A percentile compares a stretch with the other conserved stretches of the same genome.
Evolutionary conservation across 2,113 vertebrate species (phyloP).

Genomic region (Emberiza fucata): DNA sequence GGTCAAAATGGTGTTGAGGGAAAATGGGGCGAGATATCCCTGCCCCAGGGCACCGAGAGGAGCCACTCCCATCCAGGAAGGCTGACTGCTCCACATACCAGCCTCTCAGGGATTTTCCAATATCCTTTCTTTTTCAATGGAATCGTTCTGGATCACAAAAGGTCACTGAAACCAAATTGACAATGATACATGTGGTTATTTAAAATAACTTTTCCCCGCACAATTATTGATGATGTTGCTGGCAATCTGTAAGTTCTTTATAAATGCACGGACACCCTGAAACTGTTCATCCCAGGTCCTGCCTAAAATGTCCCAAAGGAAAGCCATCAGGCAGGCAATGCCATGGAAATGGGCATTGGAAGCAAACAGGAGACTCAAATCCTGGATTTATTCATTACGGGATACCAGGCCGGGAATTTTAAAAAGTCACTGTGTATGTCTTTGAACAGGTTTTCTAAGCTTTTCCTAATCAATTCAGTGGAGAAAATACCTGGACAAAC

Average conservation of each 20-base stretch:
- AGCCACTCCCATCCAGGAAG: background rate
- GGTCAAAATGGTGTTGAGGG: background rate
- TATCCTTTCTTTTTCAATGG: background rate
- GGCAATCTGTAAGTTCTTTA: background rate
- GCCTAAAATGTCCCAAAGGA: accelerated
- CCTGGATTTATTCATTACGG: background rate
- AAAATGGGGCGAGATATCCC: background rate
- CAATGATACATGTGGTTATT: constrained; percentile 1
- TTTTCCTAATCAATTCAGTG: background rate
- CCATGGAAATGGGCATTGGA: background rate
- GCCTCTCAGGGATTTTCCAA: background rate
- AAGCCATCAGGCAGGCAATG: background rate
- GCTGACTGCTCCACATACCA: background rate
- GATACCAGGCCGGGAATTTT: background rate
- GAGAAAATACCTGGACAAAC: background rate
- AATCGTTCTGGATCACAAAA: constrained; percentile 46
- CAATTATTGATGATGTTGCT: background rate
- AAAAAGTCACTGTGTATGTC: background rate
- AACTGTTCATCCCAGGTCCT: background rate
- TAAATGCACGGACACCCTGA: background rate
- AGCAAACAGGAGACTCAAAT: background rate
- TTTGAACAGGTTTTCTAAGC: background rate
- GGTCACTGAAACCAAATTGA: constrained; percentile 30
- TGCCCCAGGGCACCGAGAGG: background rate
- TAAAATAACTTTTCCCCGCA: constrained; percentile 17